Percentiles rank a stretch among this genome's conserved stretches.
Evolutionary conservation across 2,113 vertebrate species (phyloP).

Genomic region (Chloebia gouldiae): DNA sequence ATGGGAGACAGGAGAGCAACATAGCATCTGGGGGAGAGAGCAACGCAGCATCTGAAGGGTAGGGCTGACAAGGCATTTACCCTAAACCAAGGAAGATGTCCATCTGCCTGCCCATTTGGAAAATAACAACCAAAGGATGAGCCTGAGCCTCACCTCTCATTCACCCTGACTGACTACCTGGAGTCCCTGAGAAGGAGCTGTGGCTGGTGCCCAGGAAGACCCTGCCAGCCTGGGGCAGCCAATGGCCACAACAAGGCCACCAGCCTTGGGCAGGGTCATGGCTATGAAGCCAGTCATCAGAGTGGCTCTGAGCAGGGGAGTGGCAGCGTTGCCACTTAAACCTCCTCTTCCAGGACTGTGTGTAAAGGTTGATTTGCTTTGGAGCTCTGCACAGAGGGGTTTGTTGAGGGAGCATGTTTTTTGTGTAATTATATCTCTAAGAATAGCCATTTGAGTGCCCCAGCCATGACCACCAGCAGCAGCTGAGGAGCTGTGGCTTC

Average conservation of each 20-base stretch:
- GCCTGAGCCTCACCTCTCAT: background rate
- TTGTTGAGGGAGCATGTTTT: background rate
- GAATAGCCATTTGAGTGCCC: background rate
- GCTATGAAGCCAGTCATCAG: background rate
- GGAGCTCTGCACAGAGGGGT: background rate
- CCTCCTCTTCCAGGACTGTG: background rate
- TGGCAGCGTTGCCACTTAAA: constrained; percentile 50
- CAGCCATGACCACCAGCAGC: background rate
- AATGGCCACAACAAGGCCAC: constrained; percentile 57
- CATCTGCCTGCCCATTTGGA: constrained; percentile 44
- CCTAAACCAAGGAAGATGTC: constrained; percentile 35
- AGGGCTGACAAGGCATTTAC: constrained; percentile 43
- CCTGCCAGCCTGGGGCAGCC: background rate
- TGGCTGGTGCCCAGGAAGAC: background rate
- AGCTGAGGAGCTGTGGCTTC: background rate
- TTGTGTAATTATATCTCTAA: background rate
- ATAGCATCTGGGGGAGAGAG: background rate
- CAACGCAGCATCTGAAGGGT: background rate
- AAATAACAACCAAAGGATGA: constrained; percentile 48
- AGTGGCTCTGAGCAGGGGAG: constrained; percentile 21
- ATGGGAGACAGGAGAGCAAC: background rate
- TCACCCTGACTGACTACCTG: background rate
- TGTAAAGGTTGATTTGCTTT: background rate
- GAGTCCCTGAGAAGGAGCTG: constrained; percentile 40
- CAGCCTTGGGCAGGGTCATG: constrained; percentile 33